Base-by-base conservation (phyloP, 53 echinoderm and acorn worm genomes). In the Stichopus horrens region DNA sequence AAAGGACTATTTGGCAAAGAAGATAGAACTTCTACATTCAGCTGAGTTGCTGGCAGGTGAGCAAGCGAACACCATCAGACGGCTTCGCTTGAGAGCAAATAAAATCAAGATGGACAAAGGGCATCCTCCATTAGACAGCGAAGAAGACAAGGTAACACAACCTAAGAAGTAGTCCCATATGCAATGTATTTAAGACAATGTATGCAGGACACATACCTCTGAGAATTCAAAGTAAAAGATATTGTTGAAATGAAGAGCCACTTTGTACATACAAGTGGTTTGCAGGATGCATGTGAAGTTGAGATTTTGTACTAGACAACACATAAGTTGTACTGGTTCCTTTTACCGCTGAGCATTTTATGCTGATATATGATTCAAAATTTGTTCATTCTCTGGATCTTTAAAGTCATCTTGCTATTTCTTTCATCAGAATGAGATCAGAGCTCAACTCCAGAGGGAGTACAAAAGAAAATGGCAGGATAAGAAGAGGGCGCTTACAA, bases 11-110 rank as follows among this genome's bases (percentile, higher is more conserved):
- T 18, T 78, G 52, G 52, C 37, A 5, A 53, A 13, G 51, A 78
- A 78, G 78, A 78, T 78, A 9, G 79, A 53, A 79, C 55, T 55
- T 7, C 54, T 79, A 16, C 55, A 79, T 18, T 53, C 79, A 8
- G 79, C 55, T 18, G 79, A 79, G 55, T 19, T 54, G 54, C 79
- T 79, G 5, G 79, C 79, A 16, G 79, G 55, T 19, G 55, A 52
- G 79, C 79, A 79, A 19, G 79, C 79, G n/a, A 53, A 53, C 7
- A 18, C 55, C 5, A 79, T 79, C 52, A 52, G 55, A 14, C 51
- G 53, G 53, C 79, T 79, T 79, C 9, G 55, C 5, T 9, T 53
- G n/a, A 79, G 55, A 79, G 18, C 19, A 79, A 79, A 7, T 11
- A 10, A 79, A 5, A 79, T 79, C 18, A 75, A 37, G 37, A 63